Base-by-base conservation (phyloP, 2,797 vertebrate genomes). In the Prionace glauca region DNA sequence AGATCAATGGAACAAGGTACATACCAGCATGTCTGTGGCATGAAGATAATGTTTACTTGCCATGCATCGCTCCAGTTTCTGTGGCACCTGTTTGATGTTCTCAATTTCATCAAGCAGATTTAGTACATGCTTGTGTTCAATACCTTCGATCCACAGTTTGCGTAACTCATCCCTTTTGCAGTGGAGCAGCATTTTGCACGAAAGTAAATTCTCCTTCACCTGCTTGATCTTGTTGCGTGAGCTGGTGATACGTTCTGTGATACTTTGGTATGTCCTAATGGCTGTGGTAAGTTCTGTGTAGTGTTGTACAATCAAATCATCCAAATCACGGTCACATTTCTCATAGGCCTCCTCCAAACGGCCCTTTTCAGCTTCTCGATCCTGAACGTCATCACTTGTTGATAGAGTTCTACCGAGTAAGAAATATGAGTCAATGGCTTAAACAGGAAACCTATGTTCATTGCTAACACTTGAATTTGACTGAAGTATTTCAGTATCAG, bases 111-210 rank as follows among this genome's bases (percentile, higher is more conserved):
- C 99, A 97, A 99, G 97, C 95, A 99, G 97, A 97, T 99, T 98
- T 71, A 99, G 97, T 74, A 99, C 99, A 0, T 99, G 99, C 96
- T 99, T 99, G 97, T 99, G 99, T 96, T 99, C 99, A 14, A 99
- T 98, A 45, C 99, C 99, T 96, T 99, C 99, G 20, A 99, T 99
- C 99, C 99, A 99, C 96, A 99, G 97, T 96, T 99, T 99, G 96
- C 99, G 98, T 96, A 99, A 97, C 96, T 99, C 99, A 3, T 99
- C 99, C 95, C 99, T 97, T 96, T 99, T 99, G 97, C 99, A 99
- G 71, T 99, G 99, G 65, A 99, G 98, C 74, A 99, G 98, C 99
- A 99, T 99, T 97, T 99, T 99, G 96, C 99, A 99, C 0, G 99
- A 99, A 81, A 99, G 97, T 95, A 99, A 98, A 96, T 99, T 99